These are phyloP conservation scores for Variabilichromis moorii DNA, from an alignment of 2,113 vertebrate species.

Conservation along the genomic window DNA sequence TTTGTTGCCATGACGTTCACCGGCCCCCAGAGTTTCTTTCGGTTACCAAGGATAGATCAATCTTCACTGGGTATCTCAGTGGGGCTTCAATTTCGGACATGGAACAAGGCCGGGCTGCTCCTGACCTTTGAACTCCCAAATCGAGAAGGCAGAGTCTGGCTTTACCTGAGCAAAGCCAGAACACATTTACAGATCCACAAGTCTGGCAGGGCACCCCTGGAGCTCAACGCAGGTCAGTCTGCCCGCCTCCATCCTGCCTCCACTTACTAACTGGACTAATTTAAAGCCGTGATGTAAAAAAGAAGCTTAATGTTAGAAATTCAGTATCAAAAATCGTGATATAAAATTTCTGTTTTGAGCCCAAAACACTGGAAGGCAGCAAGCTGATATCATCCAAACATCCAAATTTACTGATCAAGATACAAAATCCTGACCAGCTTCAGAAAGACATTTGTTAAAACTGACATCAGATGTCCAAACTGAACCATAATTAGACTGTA, in stretches of 20 bases:
- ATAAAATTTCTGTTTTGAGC: not conserved
- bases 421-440: not conserved
- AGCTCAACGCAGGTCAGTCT: constrained; percentile 76
- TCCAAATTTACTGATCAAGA: not conserved
- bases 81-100: constrained; percentile 87
- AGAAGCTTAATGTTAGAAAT: not conserved
- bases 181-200: constrained; percentile 76
- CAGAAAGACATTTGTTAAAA: not conserved
- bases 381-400: not conserved
- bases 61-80: constrained; percentile 19
- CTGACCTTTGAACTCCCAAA: constrained; percentile 72
- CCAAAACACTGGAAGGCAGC: not conserved
- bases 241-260: not conserved
- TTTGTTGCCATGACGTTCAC: constrained; percentile 83
- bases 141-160: constrained; percentile 62
- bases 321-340: not conserved
- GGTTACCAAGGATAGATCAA: constrained; percentile 48
- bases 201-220: constrained; percentile 68
- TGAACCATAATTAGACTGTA: not conserved
- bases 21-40: constrained; percentile 76
- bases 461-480: not conserved
- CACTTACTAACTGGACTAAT: not conserved
- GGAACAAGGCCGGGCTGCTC: constrained; percentile 83
- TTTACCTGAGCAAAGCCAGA: constrained; percentile 77
- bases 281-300: not conserved